Conservation (phyloP, 2,113 vertebrate genomes). For the Caranx melampygus region DNA sequence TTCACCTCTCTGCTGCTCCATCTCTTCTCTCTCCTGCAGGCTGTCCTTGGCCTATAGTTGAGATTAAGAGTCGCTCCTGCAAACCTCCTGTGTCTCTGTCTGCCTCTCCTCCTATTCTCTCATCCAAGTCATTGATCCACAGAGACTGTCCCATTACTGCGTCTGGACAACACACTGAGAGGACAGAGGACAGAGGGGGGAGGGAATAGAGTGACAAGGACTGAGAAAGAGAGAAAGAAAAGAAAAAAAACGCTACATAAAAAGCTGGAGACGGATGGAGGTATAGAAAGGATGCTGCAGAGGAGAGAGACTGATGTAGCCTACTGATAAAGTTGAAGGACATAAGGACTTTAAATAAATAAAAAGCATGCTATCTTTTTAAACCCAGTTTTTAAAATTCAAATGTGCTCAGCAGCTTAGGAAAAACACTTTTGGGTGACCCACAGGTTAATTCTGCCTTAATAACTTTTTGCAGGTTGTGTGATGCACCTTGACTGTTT, state of each 20-base stretch:
- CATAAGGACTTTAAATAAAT: neutral
- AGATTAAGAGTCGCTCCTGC: conserved; percentile 27
- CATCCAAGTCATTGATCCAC: conserved; percentile 48
- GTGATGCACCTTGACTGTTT: neutral
- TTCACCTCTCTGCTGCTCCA: neutral
- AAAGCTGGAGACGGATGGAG: neutral
- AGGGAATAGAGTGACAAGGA: neutral
- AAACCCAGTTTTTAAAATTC: neutral
- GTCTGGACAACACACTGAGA: conserved; percentile 21
- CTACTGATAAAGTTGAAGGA: neutral
- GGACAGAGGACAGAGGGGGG: neutral
- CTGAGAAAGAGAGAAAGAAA: neutral
- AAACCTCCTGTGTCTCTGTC: conserved; percentile 25
- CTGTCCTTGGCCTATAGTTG: conserved; percentile 30
- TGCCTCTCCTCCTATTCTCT: conserved; percentile 15
- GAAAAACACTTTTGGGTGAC: neutral
- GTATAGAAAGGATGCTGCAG: neutral
- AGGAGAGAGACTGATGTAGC: neutral
- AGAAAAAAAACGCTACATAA: neutral
- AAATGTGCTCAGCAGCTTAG: neutral
- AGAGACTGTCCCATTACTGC: conserved; percentile 42
- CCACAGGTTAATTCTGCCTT: neutral
- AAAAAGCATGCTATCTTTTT: neutral
- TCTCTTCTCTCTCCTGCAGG: conserved; percentile 1
- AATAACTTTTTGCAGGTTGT: conserved; percentile 2